Percentiles rank a stretch among this genome's conserved stretches.
These are phyloP conservation scores for Heteromurus nitidus DNA, from an alignment of 2,888 invertebrate species.

Conservation along the genomic window DNA sequence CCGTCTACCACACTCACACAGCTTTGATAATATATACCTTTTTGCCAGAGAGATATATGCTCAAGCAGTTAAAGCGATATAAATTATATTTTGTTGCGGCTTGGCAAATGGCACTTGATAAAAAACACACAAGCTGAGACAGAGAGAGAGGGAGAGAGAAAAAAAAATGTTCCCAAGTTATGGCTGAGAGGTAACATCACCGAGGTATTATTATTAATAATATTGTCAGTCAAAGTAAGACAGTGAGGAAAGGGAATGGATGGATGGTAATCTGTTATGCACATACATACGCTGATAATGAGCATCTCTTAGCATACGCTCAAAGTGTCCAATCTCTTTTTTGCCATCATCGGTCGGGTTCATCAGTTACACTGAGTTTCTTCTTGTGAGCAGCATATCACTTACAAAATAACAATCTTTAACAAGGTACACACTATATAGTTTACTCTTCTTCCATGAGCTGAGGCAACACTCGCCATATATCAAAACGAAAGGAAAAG, in stretches of 20 bases:
- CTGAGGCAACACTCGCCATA: too few relatives aligned
- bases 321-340: background rate
- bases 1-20: background rate
- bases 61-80: conserved; percentile 7
- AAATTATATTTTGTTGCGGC: conserved; percentile 14
- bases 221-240: conserved; percentile 37
- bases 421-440: background rate
- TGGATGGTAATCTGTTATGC: background rate
- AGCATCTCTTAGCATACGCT: background rate
- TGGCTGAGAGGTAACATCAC: background rate
- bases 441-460: background rate
- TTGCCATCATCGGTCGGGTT: background rate
- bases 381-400: conserved; percentile 34
- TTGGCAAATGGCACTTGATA: conserved; percentile 28
- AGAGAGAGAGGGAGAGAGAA: background rate
- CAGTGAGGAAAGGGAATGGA: conserved; percentile 27
- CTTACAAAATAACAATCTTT: conserved; percentile 19
- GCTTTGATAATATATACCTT: too few relatives aligned
- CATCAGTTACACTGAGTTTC: background rate
- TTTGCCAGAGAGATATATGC: too few relatives aligned
- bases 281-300: background rate
- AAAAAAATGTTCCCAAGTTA: background rate
- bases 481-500: background rate
- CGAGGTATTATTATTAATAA: conserved; percentile 47
- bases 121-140: background rate